Base-by-base conservation (phyloP, 2,888 invertebrate species). In the Philhelius pedissequus region DNA sequence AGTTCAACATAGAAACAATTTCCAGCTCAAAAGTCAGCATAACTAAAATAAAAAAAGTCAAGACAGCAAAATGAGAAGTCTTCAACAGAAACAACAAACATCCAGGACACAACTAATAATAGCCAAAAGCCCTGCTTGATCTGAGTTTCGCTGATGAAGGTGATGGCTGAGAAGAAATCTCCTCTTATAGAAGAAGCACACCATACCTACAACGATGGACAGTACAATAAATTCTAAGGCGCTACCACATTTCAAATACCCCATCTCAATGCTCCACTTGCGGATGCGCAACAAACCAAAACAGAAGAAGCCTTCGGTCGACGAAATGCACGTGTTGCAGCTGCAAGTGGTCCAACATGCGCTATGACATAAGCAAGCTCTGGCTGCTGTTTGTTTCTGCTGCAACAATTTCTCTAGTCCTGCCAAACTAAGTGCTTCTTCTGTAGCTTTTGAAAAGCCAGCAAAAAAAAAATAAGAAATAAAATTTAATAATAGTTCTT, bases 171-270 rank as follows among this genome's bases (percentile, higher is more conserved):
- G 40, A 25, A 18, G 20, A 30, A 60, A 9, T 25, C 4, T 20
- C 11, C 15, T 60, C 9, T 60, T 18, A n/a, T n/a, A n/a, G 20
- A 22, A 15, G 11, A 40, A 18, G 32, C 64, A 54, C 27, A 45
- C 43, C 38, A 74, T 11, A 38, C 66, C 70, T 64, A 68, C 75
- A 76, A 81, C 75, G 78, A 81, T 78, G 86, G 82, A 86, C 87
- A 84, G 82, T 78, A 86, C 87, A 86, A 87, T 87, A 86, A 87
- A 87, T 87, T 86, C 86, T 86, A 79, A 86, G 87, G 82, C 86
- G 86, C 87, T 86, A 87, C 87, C 86, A 82, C 87, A 87, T 90
- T 89, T 76, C 86, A 86, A 78, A 69, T 75, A 68, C 71, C 62
- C 77, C 75, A 58, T 80, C 64, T 56, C 32, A 40, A 52, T 25